These are phyloP conservation scores for Hiodon tergisus DNA, from an alignment of 2,113 vertebrate species.

Conservation along the genomic window DNA sequence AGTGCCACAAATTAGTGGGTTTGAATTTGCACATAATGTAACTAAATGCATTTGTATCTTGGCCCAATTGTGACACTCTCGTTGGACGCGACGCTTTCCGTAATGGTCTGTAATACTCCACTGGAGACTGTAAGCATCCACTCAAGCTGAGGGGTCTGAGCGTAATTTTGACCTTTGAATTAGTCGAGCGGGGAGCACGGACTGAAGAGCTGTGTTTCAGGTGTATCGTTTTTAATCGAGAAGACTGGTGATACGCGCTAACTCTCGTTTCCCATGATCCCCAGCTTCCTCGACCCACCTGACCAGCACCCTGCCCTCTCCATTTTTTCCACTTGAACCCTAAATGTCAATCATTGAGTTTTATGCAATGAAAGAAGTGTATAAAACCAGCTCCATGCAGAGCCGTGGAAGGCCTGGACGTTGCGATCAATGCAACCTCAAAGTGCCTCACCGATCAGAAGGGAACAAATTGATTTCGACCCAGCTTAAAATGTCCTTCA, in stretches of 20 bases:
- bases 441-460: not conserved
- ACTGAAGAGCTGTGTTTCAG: not conserved
- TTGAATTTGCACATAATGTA: not conserved
- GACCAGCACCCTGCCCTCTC: no score
- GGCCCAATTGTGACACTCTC: not conserved
- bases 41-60: not conserved
- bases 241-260: not conserved
- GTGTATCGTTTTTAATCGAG: not conserved
- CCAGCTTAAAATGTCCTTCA: not conserved
- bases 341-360: no score
- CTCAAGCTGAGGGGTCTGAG: not conserved
- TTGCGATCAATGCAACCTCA: not conserved
- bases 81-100: not conserved
- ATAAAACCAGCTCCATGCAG: not conserved
- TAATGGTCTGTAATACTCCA: not conserved
- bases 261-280: no score
- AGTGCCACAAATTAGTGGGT: no score
- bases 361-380: no score
- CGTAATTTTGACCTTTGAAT: conserved; percentile 21
- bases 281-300: no score
- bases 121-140: not conserved
- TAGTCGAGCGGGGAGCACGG: conserved; percentile 9
- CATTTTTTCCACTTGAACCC: no score
- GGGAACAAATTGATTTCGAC: not conserved
- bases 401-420: not conserved